Percentiles rank a stretch among this genome's conserved stretches.
These are phyloP conservation scores for Ypsolopha scabrella DNA, from an alignment of 2,888 invertebrate species.

Conservation along the genomic window DNA sequence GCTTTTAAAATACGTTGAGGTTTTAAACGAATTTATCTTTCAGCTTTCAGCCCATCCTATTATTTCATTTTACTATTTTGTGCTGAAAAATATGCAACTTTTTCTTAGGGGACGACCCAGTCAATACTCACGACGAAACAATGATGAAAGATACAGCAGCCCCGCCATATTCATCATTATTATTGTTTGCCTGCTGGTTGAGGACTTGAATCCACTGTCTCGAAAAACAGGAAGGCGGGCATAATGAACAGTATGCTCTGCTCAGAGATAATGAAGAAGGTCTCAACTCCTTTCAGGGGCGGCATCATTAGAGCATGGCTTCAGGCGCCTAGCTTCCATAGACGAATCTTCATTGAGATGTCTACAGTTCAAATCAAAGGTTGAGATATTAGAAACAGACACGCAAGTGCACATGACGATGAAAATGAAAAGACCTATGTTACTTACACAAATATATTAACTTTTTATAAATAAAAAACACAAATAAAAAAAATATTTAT, in stretches of 20 bases:
- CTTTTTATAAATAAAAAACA: too few species aligned
- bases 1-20: too few species aligned
- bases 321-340: constrained; percentile 23
- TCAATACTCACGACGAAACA: background rate
- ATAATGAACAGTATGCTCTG: constrained; percentile 42
- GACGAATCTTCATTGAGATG: constrained; percentile 53
- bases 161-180: constrained; percentile 17
- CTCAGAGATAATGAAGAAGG: constrained; percentile 55
- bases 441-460: too few species aligned
- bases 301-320: constrained; percentile 60
- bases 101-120: too few species aligned
- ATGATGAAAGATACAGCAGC: background rate
- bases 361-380: constrained; percentile 50
- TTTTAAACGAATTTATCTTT: too few species aligned
- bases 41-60: too few species aligned
- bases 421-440: too few species aligned
- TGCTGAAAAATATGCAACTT: too few species aligned
- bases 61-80: too few species aligned
- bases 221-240: constrained; percentile 20
- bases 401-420: too few species aligned
- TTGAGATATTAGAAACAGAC: too few species aligned
- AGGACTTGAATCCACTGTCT: background rate
- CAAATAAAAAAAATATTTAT: too few species aligned
- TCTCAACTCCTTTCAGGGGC: constrained; percentile 47
- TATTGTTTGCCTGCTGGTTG: background rate